A percentile compares a stretch with the other conserved stretches of the same genome.
These are phyloP conservation scores for Setophaga kirtlandii DNA, from an alignment of 2,113 vertebrate genomes.

Conservation along the genomic window DNA sequence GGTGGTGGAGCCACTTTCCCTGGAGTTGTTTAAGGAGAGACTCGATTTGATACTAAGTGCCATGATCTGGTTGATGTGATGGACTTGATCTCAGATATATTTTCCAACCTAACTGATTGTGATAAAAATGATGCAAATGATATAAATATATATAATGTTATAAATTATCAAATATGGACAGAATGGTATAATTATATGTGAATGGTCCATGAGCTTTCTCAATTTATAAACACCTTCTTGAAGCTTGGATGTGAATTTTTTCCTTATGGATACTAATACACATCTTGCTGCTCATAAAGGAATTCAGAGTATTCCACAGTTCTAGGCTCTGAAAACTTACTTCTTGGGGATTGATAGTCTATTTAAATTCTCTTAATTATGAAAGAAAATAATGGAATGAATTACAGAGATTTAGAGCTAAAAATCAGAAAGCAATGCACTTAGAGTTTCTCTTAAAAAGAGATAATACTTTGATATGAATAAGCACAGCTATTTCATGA, in stretches of 20 bases:
- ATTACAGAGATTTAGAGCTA: background rate
- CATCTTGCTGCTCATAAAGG: background rate
- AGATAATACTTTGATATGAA: background rate
- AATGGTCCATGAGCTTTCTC: background rate
- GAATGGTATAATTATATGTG: background rate
- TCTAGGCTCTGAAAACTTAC: background rate
- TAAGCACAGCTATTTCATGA: background rate
- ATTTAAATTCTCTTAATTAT: background rate
- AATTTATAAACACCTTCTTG: background rate
- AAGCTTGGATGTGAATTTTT: background rate
- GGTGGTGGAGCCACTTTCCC: background rate
- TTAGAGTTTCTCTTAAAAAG: background rate
- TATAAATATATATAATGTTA: background rate
- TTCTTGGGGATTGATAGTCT: background rate
- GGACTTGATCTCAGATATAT: background rate
- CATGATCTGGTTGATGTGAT: rapidly evolving
- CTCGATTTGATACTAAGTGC: rapidly evolving
- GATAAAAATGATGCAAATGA: background rate
- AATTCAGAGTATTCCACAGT: background rate
- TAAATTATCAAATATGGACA: background rate
- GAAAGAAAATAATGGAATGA: background rate
- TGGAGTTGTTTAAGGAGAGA: background rate
- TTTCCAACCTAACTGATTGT: background rate
- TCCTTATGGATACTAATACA: background rate
- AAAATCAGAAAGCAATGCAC: background rate